phyloP scores from a whole-genome alignment of 2,888 invertebrate species.

The Meiosimyza platycephala region DNA sequence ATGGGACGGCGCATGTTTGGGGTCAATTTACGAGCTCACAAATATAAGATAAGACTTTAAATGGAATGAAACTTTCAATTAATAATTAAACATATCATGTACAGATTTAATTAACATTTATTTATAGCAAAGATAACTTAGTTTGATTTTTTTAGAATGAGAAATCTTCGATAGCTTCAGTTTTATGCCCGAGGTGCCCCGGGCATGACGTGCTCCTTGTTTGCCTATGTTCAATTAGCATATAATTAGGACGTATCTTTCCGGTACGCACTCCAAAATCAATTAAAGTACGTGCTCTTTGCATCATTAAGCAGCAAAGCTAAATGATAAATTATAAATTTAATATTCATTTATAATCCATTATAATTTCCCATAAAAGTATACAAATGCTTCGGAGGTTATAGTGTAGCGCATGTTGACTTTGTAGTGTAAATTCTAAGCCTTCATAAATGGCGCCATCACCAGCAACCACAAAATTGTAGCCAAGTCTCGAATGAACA shows the following conservation, averaged over 20 bases:
- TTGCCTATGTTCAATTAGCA: too few relatives aligned
- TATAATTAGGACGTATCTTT: too few relatives aligned
- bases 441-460: constrained; percentile 77
- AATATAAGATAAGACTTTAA: neutral
- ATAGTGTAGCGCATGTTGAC: constrained; percentile 76
- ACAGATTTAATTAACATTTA: too few relatives aligned
- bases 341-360: too few relatives aligned
- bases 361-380: constrained; percentile 70
- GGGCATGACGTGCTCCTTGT: too few relatives aligned
- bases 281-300: neutral
- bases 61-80: too few relatives aligned
- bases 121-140: too few relatives aligned
- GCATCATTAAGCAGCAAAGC: constrained; percentile 2
- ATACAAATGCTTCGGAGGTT: constrained; percentile 75
- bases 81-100: too few relatives aligned
- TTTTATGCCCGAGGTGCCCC: too few relatives aligned
- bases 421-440: constrained; percentile 74
- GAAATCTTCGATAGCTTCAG: too few relatives aligned
- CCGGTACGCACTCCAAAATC: neutral
- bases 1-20: neutral
- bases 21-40: neutral
- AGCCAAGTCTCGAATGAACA: constrained; percentile 77
- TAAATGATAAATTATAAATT: constrained; percentile 13
- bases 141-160: too few relatives aligned
- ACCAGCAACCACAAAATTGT: constrained; percentile 76